Evolutionary conservation across 1,140 invertebrate genomes (phyloP), one percentile per base, ranked within the genome.

Genomic region (Papilio xuthus): DNA sequence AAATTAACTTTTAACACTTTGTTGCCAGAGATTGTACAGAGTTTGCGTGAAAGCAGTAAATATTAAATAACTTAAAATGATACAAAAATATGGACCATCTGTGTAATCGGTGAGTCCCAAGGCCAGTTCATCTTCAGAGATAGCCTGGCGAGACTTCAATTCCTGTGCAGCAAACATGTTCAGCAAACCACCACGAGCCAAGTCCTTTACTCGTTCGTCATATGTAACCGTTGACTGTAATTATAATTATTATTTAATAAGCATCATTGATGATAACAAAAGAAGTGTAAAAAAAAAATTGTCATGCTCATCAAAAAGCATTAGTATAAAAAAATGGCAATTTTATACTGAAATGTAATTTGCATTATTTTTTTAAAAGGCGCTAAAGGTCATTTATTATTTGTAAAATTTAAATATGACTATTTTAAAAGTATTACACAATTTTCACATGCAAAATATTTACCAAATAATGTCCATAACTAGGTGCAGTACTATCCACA

Each of bases 101-200:
- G 86, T 83, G 69, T 90, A 83, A 7, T 85, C 86, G 15, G 84
- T 88, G 15, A 92, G 80, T 56, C 88, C 92, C 32, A 92, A 78
- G 10, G 79, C 78, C n/a, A 94, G 72, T 6, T 93, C 89, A n/a
- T 92, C 82, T 32, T 87, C 86, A 12, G 89, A 86, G 71, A 94
- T 85, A 0, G 82, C 86, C 53, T 90, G 83, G 18, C 91, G 83
- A n/a, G 88, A 84, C 78, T 87, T 90, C 79, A 94, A 78, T 71
- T 91, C 87, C 75, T 91, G 85, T 7, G 90, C 84, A 32, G 89
- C 89, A 78, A 94, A 94, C 28, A 94, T 37, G 75, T 93, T 94
- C 23, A 89, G 78, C 6, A 94, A 79, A 10, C 86, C 93, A 23
- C 85, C 88, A 1, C 53, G 84, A 0, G 86, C 84, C 37, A 91